Base-by-base conservation (phyloP, 2,888 invertebrate genomes). In the Tenthredo scrophulariae region DNA sequence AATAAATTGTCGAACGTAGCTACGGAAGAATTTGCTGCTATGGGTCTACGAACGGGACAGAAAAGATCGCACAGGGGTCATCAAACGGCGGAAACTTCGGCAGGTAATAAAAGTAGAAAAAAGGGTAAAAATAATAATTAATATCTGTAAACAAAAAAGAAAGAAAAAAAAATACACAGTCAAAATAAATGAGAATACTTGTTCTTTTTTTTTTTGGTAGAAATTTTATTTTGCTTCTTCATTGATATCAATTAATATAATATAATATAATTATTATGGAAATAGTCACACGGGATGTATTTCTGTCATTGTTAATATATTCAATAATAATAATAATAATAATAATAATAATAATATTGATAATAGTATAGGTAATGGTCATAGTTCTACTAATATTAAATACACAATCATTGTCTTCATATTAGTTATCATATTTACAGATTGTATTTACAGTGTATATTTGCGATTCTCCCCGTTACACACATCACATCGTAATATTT, bases 1-100 rank as follows among this genome's bases (percentile, higher is more conserved):
- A 87, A 86, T 77, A 87, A 80, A 86, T 86, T 87, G 79, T 86
- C 90, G 58, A 88, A 87, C 83, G 86, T 89, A 46, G 88, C 91
- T 40, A 87, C 90, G 0, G 90, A 90, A 84, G 90, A 92, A 88
- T 91, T 91, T 74, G 89, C 90, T 4, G 90, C 91, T n/a, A 92
- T 92, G 92, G 92, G 91, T 62, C 84, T 92, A 46, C 89, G 90
- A 80, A 89, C 87, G 5, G 89, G 88, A 9, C 88, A 89, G 37
- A 92, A 90, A 72, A 87, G 89, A 46, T 85, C 88, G 37, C 87
- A 86, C 37, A 87, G 84, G 72, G 85, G 88, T 33, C 87, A 89
- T 84, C 74, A 84, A 46, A 79, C 82, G 15, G 43, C 13, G 9
- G 87, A 85, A 77, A 67, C 84, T 26, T 85, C 88, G 1, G 84